phyloP scores from a whole-genome alignment of 2,113 vertebrate genomes.

The Oplegnathus fasciatus region DNA sequence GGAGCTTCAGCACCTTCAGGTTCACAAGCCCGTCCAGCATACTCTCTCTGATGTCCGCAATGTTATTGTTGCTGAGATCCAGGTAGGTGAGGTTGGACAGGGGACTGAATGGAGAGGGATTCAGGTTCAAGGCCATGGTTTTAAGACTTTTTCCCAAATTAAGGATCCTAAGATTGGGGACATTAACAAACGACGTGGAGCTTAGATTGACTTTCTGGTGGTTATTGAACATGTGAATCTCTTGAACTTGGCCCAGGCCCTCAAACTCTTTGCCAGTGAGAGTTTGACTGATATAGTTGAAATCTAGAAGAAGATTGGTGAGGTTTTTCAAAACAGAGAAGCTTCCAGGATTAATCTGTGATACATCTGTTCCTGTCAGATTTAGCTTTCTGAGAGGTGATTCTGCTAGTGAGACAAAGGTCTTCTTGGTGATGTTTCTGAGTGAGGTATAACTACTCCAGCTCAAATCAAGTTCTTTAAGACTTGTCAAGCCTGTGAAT shows the following conservation, averaged over 20 bases:
- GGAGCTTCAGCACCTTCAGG: conserved; percentile 89
- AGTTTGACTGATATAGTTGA: conserved; percentile 90
- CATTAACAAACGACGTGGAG: conserved; percentile 85
- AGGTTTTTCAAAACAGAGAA: conserved; percentile 88
- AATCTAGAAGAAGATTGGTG: conserved; percentile 87
- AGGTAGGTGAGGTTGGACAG: conserved; percentile 88
- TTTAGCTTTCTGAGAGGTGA: conserved; percentile 90
- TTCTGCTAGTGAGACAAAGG: conserved; percentile 88
- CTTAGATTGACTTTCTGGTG: conserved; percentile 83
- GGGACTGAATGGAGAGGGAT: conserved; percentile 89
- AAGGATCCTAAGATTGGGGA: conserved; percentile 87
- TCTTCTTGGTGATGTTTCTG: conserved; percentile 85
- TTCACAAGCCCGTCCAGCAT: conserved; percentile 86
- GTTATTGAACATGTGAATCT: conserved; percentile 91
- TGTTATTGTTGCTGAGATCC: conserved; percentile 97
- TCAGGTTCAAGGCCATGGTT: conserved; percentile 77
- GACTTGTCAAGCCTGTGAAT: conserved; percentile 89
- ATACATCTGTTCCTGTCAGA: conserved; percentile 86
- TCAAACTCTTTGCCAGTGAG: conserved; percentile 90
- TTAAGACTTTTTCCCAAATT: conserved; percentile 87
- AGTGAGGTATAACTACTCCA: conserved; percentile 81
- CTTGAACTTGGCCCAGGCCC: conserved; percentile 86
- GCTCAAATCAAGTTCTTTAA: conserved; percentile 87
- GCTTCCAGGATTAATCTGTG: conserved; percentile 79
- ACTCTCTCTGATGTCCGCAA: conserved; percentile 89